Evolutionary conservation across 2,888 invertebrate species (phyloP), one percentile per base, ranked within the genome.

Genomic region (Phortica okadai): DNA sequence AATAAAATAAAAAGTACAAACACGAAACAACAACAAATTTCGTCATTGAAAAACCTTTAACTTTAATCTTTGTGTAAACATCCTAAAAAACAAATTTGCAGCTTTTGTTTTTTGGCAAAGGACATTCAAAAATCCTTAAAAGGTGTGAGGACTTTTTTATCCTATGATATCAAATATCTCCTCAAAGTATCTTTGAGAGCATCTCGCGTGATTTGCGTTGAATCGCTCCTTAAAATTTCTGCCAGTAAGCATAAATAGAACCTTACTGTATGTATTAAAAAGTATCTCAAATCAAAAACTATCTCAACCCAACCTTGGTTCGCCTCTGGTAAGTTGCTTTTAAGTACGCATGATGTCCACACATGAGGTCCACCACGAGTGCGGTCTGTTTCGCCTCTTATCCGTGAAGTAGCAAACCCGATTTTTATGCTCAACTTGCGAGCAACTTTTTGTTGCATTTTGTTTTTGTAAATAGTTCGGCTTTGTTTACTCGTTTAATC

Each of bases 1-100:
- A 81, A 80, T 81, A 79, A 86, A 82, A 82, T 76, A 66, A 76
- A 77, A 74, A 77, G 80, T 78, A 79, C 64, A n/a, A 14, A 16
- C 33, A 75, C 7, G 1, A 10, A 70, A 8, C 74, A 74, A 78
- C 73, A 44, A 69, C 44, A 66, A 73, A 62, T 62, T 62, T 1
- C 2, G 0, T 8, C 50, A 50, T 1, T 14, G 0, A 3, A 11
- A 8, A 50, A 8, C 14, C 50, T 50, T 50, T 8, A 8, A 8
- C 50, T 50, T 50, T 8, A 2, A 8, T 14, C 6, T 50, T 8
- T 62, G 62, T 62, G 62, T 62, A 62, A 62, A 62, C 62, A 62
- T 16, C 62, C 25, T 62, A 3, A 8, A 33, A 33, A 2, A 33
- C 33, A 1, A 33, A 33, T 33, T 33, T 33, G 3, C 33, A 1